These are phyloP conservation scores for Gambusia holbrooki DNA, from an alignment of 2,113 vertebrate genomes.

Conservation along the genomic window DNA sequence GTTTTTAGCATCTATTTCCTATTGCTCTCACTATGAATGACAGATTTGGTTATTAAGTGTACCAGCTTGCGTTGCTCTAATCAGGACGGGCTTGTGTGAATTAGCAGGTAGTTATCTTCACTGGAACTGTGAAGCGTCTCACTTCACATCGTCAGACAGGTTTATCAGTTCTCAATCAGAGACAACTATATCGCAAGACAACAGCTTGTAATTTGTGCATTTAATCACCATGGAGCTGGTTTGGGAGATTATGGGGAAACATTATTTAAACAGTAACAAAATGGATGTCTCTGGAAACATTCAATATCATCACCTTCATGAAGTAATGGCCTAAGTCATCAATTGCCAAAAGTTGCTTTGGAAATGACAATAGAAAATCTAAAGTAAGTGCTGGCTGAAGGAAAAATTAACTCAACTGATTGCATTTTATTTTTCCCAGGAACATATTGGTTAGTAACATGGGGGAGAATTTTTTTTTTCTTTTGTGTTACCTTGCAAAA, in stretches of 20 bases:
- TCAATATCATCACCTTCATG: too few species aligned
- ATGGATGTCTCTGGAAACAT: not conserved
- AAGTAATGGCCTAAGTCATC: too few species aligned
- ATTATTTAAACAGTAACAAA: slow-evolving; percentile 1
- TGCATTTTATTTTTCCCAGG: not conserved
- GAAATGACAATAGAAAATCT: not conserved
- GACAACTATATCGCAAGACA: slow-evolving; percentile 23
- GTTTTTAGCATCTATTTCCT: too few species aligned
- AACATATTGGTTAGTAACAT: too few species aligned
- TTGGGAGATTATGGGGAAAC: not conserved
- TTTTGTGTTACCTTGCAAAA: too few species aligned
- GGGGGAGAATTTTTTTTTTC: too few species aligned
- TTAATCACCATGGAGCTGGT: not conserved
- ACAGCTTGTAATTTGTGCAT: not conserved
- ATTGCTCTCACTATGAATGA: too few species aligned
- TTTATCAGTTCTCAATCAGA: slow-evolving; percentile 40
- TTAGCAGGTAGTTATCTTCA: not conserved
- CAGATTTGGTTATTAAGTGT: not conserved
- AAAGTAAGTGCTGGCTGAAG: not conserved
- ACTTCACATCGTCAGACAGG: slow-evolving; percentile 22
- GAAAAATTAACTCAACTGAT: not conserved
- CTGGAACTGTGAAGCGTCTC: slow-evolving; percentile 11
- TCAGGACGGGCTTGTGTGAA: slow-evolving; percentile 31
- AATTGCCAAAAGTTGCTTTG: too few species aligned
- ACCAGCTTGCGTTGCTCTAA: slow-evolving; percentile 10